Evolutionary conservation across 2,888 invertebrate genomes (phyloP), one percentile per base, ranked within the genome.

Genomic region (Opisthograptis luteolata): DNA sequence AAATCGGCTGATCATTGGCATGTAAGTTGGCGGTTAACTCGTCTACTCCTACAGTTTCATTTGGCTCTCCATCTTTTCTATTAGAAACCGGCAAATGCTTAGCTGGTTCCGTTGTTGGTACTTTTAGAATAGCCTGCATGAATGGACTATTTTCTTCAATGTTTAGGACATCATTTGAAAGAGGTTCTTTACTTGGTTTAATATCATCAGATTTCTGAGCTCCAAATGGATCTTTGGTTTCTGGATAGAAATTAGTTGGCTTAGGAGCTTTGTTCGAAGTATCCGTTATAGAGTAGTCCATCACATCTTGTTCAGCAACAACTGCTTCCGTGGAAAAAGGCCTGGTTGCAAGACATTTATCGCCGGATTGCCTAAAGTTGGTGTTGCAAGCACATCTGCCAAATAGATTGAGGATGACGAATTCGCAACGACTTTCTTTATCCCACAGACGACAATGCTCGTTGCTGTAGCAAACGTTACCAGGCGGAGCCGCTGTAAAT

Each of bases 391-490:
- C 94, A 71, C 97, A 98, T 70, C 96, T 93, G 35, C 97, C 97
- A 75, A 97, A 97, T 7, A 97, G 92, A 79, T 97, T 96, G 17
- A 96, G 96, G 63, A 98, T 96, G 40, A 97, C 92, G 78, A 96
- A 97, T 81, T 97, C 96, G 72, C 97, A 98, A 72, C 96, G 95
- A 58, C 96, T 96, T 73, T 95, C 94, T 55, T 92, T 92, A 66
- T 96, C 96, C 93, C 95, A 96, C 70, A 97, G 92, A 53, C 94
- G 94, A 78, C 97, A 98, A 79, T 97, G 97, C 53, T 95, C 95
- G 79, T 97, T 96, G 73, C 96, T 96, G 85, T 97, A 96, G 80
- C 97, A 98, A 25, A 97, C 96, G 66, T 96, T 95, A 47, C 96
- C 96, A 20, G 96, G 94, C 72, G 94, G 93, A 12, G 97, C 96